Evolutionary conservation across 2,888 invertebrate species (phyloP).

Genomic region (Philonicus albiceps): DNA sequence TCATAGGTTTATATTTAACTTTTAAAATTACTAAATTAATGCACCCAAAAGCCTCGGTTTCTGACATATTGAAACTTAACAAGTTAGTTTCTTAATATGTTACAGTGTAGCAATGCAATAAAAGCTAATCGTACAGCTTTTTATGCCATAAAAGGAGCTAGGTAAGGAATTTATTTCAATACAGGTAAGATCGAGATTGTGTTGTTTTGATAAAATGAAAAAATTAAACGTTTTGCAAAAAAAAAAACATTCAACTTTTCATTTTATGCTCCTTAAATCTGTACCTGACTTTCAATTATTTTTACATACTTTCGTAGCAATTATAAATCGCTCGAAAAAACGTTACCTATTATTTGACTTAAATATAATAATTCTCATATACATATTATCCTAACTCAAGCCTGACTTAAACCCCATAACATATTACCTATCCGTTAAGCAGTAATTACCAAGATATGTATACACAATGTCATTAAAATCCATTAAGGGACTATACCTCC

Average conservation of each 20-base stretch:
- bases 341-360: too few relatives aligned
- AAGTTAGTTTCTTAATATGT: not conserved
- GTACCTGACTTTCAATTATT: too few relatives aligned
- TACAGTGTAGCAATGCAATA: not conserved
- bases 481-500: too few relatives aligned
- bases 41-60: not conserved
- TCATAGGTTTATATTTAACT: not conserved
- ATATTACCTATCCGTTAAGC: too few relatives aligned
- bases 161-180: not conserved
- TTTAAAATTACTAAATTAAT: not conserved
- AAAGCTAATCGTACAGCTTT: not conserved
- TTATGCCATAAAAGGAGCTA: not conserved
- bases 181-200: not conserved
- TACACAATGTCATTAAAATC: too few relatives aligned
- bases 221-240: not conserved
- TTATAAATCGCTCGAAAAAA: too few relatives aligned
- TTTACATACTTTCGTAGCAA: too few relatives aligned
- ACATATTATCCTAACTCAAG: too few relatives aligned
- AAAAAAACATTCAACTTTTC: not conserved
- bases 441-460: too few relatives aligned
- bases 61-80: not conserved
- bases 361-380: too few relatives aligned
- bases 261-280: not conserved
- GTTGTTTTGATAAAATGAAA: not conserved
- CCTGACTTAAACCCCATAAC: too few relatives aligned